Conservation (phyloP, 1,140 invertebrate species). For the Drosophila eugracilis region DNA sequence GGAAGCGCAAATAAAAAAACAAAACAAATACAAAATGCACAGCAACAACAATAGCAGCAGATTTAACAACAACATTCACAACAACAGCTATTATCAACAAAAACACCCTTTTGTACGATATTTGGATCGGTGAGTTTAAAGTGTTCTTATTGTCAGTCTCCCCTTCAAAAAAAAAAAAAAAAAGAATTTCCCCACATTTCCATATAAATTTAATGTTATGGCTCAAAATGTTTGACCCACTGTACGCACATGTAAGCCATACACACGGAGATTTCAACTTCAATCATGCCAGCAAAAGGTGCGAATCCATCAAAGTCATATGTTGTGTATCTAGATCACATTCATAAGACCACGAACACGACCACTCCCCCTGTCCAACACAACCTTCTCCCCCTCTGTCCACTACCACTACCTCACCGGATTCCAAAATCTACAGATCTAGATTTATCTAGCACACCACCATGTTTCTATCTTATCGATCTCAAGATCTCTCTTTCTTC, state of each 20-base stretch:
- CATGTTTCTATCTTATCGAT: neutral
- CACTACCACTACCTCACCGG: too few relatives aligned
- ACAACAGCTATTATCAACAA: constrained; percentile 51
- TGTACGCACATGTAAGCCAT: constrained; percentile 4
- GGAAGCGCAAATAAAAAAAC: neutral
- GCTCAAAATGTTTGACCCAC: neutral
- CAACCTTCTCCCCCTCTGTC: neutral
- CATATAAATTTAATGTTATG: neutral
- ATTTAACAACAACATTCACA: constrained; percentile 40
- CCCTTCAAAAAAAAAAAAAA: too few relatives aligned
- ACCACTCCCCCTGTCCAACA: neutral
- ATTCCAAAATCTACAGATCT: neutral
- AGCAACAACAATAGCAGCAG: constrained; percentile 42
- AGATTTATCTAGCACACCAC: neutral
- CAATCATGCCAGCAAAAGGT: neutral
- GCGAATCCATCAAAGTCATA: constrained; percentile 10
- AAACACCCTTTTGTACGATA: constrained; percentile 49
- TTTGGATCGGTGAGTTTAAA: constrained; percentile 50
- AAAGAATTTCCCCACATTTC: neutral
- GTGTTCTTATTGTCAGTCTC: too few relatives aligned
- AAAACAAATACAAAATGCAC: constrained; percentile 41
- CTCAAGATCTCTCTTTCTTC: neutral
- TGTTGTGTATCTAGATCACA: constrained; percentile 1
- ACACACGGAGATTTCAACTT: neutral
- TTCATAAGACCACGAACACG: neutral